phyloP scores from a whole-genome alignment of 1,140 invertebrate genomes.

The Trachymyrmex septentrionalis region DNA sequence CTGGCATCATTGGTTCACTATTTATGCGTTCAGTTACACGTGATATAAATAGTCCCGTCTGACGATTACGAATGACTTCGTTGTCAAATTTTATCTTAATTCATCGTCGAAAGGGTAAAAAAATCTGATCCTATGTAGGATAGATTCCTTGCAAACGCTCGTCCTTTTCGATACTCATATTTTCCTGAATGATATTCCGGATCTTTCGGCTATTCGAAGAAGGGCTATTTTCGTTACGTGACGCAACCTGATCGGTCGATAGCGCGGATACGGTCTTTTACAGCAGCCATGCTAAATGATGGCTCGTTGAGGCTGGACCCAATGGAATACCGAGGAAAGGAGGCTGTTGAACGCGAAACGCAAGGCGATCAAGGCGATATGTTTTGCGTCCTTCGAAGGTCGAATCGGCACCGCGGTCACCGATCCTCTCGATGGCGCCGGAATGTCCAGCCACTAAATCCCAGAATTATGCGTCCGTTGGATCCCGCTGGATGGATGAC shows the following conservation, averaged over 20 bases:
- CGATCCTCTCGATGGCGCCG: slow-evolving; percentile 64
- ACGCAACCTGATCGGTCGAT: slow-evolving; percentile 72
- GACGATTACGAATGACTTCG: not conserved
- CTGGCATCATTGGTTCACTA: no score
- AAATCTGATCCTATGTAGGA: not conserved
- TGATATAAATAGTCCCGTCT: not conserved
- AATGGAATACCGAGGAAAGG: not conserved
- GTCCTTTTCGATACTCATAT: not conserved
- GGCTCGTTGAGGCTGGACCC: not conserved
- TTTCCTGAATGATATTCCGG: not conserved
- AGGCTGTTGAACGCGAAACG: slow-evolving; percentile 47
- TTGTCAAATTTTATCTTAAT: not conserved
- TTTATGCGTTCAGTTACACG: not conserved
- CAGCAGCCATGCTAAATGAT: slow-evolving; percentile 61
- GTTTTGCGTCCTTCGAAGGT: slow-evolving; percentile 79
- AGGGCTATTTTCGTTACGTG: slow-evolving; percentile 77
- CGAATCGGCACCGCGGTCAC: slow-evolving; percentile 71
- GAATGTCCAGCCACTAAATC: slow-evolving; percentile 67
- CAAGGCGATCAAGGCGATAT: slow-evolving; percentile 42
- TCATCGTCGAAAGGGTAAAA: not conserved
- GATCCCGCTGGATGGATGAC: slow-evolving; percentile 39
- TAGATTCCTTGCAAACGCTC: not conserved
- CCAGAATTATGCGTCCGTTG: slow-evolving; percentile 63
- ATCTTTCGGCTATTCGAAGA: not conserved
- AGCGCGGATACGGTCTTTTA: slow-evolving; percentile 60